Evolutionary conservation across 2,797 vertebrate species (phyloP), one percentile per base, ranked within the genome.

Genomic region (Channa striata): DNA sequence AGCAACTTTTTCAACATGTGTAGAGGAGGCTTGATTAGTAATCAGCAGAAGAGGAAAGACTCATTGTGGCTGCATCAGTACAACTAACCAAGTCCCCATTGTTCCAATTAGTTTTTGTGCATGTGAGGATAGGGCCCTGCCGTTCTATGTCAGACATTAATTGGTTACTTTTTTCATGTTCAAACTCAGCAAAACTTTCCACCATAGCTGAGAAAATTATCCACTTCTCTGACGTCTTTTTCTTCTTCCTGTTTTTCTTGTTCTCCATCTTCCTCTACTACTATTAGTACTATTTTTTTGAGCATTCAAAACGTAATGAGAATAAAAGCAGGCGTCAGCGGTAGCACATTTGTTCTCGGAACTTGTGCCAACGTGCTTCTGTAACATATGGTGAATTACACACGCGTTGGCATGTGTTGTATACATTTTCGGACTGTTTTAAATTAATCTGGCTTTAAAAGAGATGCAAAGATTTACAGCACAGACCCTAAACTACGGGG

Each of bases 1-100:
- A 16, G 19, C 30, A 62, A 46, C 19, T 64, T 74, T 74, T 20
- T 49, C 58, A 79, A 71, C 50, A 48, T 73, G 77, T 58, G 20
- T 42, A 81, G 57, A 66, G 49, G 59, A 65, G 47, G 67, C 62
- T 73, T 87, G 87, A 86, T 86, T 82, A 73, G 60, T 68, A 83
- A 87, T 89, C 80, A 81, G 76, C 5, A 19, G 50, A 37, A 66
- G 50, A 63, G 68, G 58, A 68, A 68, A 33, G 53, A 54, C 60
- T 60, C 33, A 36, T 33, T 17, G 23, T 14, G 63, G 10, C 56
- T 23, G 67, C 54, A 13, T 68, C 50, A 77, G 39, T n/a, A 20
- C 5, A 39, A 51, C 60, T 17, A 40, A 21, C 21, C 12, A 21
- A 37, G 25, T 65, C 25, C 44, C 37, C 12, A 30, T 33, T 72